Percentiles rank a stretch among this genome's conserved stretches.
Conservation (phyloP, 1,140 invertebrate genomes). For the Bactericera cockerelli region DNA sequence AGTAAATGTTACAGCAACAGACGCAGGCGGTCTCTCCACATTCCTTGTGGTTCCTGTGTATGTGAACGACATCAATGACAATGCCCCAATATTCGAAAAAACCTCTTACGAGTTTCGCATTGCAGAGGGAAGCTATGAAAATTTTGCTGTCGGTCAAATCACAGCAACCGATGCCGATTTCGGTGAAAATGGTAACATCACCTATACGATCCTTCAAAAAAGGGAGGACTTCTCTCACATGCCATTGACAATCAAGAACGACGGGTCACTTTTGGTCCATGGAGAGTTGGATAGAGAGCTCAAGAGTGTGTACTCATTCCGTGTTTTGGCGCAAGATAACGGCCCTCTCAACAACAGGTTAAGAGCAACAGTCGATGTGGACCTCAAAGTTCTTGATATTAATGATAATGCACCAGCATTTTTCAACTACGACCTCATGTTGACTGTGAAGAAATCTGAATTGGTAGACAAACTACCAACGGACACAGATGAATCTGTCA, state of each 20-base stretch:
- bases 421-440: slow-evolving; percentile 40
- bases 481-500: slow-evolving; percentile 13
- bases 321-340: slow-evolving; percentile 58
- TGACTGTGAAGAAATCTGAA: slow-evolving; percentile 4
- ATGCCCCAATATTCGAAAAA: slow-evolving; percentile 64
- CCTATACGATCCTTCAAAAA: slow-evolving; percentile 45
- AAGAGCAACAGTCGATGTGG: slow-evolving; percentile 54
- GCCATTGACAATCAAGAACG: slow-evolving; percentile 54
- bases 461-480: background rate
- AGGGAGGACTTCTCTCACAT: slow-evolving; percentile 34
- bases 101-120: slow-evolving; percentile 69
- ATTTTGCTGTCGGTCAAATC: slow-evolving; percentile 53
- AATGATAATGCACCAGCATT: slow-evolving; percentile 55
- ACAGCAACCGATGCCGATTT: slow-evolving; percentile 58
- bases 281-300: slow-evolving; percentile 65
- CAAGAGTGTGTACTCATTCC: slow-evolving; percentile 49
- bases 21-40: slow-evolving; percentile 54
- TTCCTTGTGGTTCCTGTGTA: slow-evolving; percentile 46
- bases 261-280: slow-evolving; percentile 57
- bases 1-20: slow-evolving; percentile 57
- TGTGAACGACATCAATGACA: slow-evolving; percentile 71
- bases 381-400: slow-evolving; percentile 60
- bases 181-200: slow-evolving; percentile 56
- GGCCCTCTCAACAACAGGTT: slow-evolving; percentile 40
- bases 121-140: slow-evolving; percentile 55